Evolutionary conservation across 2,888 invertebrate genomes (phyloP), one percentile per base, ranked within the genome.

Genomic region (Pristionchus mayeri): DNA sequence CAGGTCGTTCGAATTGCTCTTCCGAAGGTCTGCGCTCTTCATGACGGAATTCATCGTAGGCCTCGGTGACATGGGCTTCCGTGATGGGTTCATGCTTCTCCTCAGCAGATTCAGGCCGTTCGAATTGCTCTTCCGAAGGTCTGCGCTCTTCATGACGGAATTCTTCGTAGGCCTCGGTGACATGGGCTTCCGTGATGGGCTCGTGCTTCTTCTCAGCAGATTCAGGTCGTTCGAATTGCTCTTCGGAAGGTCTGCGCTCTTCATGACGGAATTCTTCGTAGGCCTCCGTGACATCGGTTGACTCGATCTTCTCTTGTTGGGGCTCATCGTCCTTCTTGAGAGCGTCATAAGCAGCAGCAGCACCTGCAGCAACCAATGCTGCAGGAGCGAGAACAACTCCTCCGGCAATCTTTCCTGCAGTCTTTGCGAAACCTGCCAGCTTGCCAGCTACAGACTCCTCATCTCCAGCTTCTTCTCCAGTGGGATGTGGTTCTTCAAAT

Each of bases 351-450:
- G 84, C 85, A n/a, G 44, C 80, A 18, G 82, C 63, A 18, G 63
- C 84, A 18, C 84, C 81, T n/a, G 37, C 63, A n/a, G 84, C 86
- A 7, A 75, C 85, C 21, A 86, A 54, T 18, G 85, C 84, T 34
- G 76, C 84, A 18, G 86, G 84, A 24, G 82, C 86, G 16, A 84
- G 40, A 3, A 84, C 86, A 18, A 83, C 84, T n/a, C 84, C 87
- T 3, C 86, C 87, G 37, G 87, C 87, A 21, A 87, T 85, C 78
- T 79, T 80, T n/a, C 85, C 86, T 0, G 88, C 85, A 13, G 60
- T 85, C 81, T 86, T 86, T 13, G 86, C 86, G 9, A 81, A 78
- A 18, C 82, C 82, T 13, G 63, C 27, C 24, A 82, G 37, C 75
- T 75, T 81, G 18, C n/a, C 27, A 11, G 78, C 80, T 18, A 80